Base-by-base conservation (phyloP, 2,888 invertebrate genomes). In the Empis livida region DNA sequence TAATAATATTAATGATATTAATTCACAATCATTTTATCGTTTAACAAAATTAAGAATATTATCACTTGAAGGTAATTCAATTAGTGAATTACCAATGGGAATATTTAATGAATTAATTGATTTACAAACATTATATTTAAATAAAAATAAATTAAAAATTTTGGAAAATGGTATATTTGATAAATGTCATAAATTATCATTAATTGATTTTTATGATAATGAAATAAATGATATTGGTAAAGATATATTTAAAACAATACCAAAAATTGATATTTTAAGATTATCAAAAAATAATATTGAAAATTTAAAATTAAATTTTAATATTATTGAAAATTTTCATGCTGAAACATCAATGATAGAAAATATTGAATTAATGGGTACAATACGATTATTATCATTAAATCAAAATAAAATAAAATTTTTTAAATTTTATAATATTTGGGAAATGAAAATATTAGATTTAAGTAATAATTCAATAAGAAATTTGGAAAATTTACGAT, bases 1-100 rank as follows among this genome's bases (percentile, higher is more conserved):
- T 1, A 66, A 66, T 44, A 49, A 48, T 2, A 51, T 66, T 9
- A 42, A 44, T 1, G 20, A 27, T 0, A 16, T 64, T 27, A 51
- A 60, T 23, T 49, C 49, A 9, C 57, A 58, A 27, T 57, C 59
- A 11, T 65, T 66, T 43, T 57, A 58, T 27, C 61, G 59, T 9
- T 51, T 66, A 14, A 43, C 38, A 0, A 49, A 59, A 4, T 49
- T 66, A n/a, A 56, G 56, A 44, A 59, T 61, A 44, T 49, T 66
- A 44, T 61, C 65, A 46, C 45, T 66, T 17, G 57, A 57, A 10
- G 48, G 49, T 1, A 66, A 66, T 53, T 56, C 47, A 6, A 43
- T 66, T 31, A 45, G 47, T 31, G 48, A 49, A 2, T 42, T 66
- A 15, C 64, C 65, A 0, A 48, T 42, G 3, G 52, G 48, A 0